Evolutionary conservation across 1,140 invertebrate species (phyloP), one percentile per base, ranked within the genome.

Genomic region (Pissodes strobi): DNA sequence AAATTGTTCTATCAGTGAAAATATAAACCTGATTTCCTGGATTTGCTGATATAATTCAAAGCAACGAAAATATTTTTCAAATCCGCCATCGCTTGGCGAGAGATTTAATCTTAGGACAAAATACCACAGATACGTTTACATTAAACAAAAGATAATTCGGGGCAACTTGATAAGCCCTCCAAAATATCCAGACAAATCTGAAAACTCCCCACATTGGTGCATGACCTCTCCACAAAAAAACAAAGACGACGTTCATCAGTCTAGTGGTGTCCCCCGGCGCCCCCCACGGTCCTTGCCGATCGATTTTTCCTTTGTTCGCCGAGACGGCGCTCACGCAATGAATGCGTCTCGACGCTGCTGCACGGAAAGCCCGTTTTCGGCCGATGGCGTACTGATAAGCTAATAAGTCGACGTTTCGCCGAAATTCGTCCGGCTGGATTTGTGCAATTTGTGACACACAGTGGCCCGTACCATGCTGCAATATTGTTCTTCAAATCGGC

Each of bases 291-390:
- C 43, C 56, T 15, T 9, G 43, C 38, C 37, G 46, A 63, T 63
- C 60, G 60, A 63, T 63, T 63, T 63, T 63, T 63, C 60, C 60
- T 63, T 63, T 63, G 60, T 63, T 63, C 60, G 60, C 30, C 48
- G 51, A 53, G 60, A 63, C 60, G 60, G 51, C 60, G 60, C 60
- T 63, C 60, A 63, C 60, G 60, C 60, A 63, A 63, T 27, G 57
- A 39, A 34, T 48, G 30, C 30, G 45, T 48, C 45, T 6, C 45
- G 45, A 8, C 45, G 45, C 12, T 6, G 6, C 45, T 18, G 27
- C 48, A 13, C 45, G 45, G 13, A 18, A 57, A 30, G 10, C 43
- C 43, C 25, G 27, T 37, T 58, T 43, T 25, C 52, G 57, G 41
- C 57, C 57, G 57, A 59, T 43, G 58, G 30, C 57, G 57, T 49